A percentile compares a stretch with the other conserved stretches of the same genome.
phyloP scores from a whole-genome alignment of 1,140 invertebrate species.

The Marisa cornuarietis region DNA sequence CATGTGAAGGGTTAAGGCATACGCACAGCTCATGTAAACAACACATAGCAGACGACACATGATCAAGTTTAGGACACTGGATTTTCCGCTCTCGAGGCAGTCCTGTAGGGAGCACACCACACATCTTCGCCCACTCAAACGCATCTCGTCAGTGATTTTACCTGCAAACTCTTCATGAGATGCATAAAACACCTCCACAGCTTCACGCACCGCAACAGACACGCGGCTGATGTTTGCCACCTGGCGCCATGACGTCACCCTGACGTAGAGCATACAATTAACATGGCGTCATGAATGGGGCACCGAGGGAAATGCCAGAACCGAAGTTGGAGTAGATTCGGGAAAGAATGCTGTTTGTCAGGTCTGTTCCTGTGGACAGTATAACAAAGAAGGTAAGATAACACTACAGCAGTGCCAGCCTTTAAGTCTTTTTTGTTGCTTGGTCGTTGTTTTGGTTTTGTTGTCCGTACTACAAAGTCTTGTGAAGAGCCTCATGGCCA shows the following conservation, averaged over 20 bases:
- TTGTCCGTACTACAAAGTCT: too few species aligned
- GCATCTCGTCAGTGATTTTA: neutral
- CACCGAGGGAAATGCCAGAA: neutral
- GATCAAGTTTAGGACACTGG: neutral
- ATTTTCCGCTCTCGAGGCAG: neutral
- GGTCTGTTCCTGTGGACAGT: too few species aligned
- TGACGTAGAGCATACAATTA: slow-evolving; percentile 8
- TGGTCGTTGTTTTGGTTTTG: too few species aligned
- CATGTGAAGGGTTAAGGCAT: neutral
- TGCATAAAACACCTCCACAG: neutral
- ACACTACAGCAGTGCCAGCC: too few species aligned
- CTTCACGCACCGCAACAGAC: neutral
- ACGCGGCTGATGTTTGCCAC: neutral
- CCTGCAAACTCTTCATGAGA: neutral
- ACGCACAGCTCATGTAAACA: neutral
- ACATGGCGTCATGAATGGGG: slow-evolving; percentile 12
- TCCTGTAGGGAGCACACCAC: neutral
- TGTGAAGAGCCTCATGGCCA: too few species aligned
- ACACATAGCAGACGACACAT: slow-evolving; percentile 3
- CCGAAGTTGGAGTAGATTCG: neutral
- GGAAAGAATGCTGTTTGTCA: neutral
- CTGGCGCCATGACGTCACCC: slow-evolving; percentile 3
- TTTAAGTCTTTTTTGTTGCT: too few species aligned
- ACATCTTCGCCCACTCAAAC: neutral
- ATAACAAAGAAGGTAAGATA: too few species aligned